Evolutionary conservation across 2,113 vertebrate genomes (phyloP), one percentile per base, ranked within the genome.

Genomic region (Laterallus jamaicensis): DNA sequence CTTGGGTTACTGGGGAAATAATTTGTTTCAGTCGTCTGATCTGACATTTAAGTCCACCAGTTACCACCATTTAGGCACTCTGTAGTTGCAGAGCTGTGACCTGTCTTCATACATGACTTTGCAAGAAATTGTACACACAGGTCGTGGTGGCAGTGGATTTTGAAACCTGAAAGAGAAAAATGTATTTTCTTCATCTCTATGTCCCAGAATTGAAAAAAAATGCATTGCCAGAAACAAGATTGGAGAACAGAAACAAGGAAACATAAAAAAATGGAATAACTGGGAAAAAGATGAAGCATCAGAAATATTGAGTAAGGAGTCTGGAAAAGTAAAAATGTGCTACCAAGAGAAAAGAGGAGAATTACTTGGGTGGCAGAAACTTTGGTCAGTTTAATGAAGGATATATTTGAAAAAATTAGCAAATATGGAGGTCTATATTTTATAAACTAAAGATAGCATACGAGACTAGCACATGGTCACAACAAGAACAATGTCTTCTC

Each of bases 401-500:
- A 13, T 35, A 24, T 22, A 20, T 64, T 21, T 35, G 10, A 71
- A 81, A 55, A 31, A 50, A 18, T 31, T 18, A n/a, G 9, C 4
- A 44, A 37, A 35, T 7, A 32, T 16, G 39, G 29, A 81, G 17
- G 6, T 59, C 14, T 40, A 28, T 47, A 6, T 8, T 66, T 15
- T 77, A 12, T 71, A 79, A 76, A 37, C 12, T 21, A 32, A 56
- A 52, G 40, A 12, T 6, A 63, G 6, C 0, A 0, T 17, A 22
- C 10, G 75, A 60, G 9, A 39, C 22, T 55, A 54, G 4, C 4
- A 2, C 35, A 37, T 5, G 6, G 7, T 74, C 40, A 47, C 19
- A 70, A 24, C 0, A 1, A 44, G 24, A 55, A n/a, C 22, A 44
- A 4, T 4, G 2, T 35, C 63, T 56, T 67, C 39, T 49, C 2